Evolutionary conservation across 2,888 invertebrate species (phyloP), one percentile per base, ranked within the genome.

Genomic region (Limenitis camilla): DNA sequence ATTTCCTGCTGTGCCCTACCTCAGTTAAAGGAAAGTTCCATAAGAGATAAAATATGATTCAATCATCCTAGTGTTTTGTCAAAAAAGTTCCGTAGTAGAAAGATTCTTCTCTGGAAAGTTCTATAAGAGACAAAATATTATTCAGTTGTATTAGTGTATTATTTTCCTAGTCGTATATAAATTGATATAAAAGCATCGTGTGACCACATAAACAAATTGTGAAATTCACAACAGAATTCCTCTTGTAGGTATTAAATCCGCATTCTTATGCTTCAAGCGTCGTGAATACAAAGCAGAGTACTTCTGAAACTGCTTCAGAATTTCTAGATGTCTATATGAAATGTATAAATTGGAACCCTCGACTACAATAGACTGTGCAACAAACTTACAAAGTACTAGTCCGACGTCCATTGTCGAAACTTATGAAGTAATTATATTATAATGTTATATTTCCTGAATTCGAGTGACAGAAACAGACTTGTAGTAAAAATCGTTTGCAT

Each of bases 381-480:
- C 54, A 42, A 54, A 39, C 50, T 51, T 42, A 10, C 50, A 33
- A 51, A 51, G 41, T 43, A 47, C 46, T 54, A 50, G 54, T 54
- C 33, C 47, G 46, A 36, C 40, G 46, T 19, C 42, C 35, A 39
- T 35, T 54, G 54, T 54, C 29, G 10, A 8, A 39, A 29, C 42
- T 36, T 27, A 42, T 38, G 10, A 35, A 29, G 45, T 45, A 45
- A 45, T 36, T 45, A 45, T 36, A 11, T 19, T 19, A 19, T 19
- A 19, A 19, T 19, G 19, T 19, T 19, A 19, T 19, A 19, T 19
- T 19, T 19, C 19, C 19, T 19, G 19, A 19, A 19, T 19, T 19
- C 19, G 19, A 19, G 3, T 19, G 19, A 19, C 19, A 19, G 19
- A 19, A 19, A 19, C 19, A 19, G 19, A 19, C 19, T 19, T 19